These are phyloP conservation scores for Platalea minor DNA, from an alignment of 2,797 vertebrate species.

Conservation along the genomic window DNA sequence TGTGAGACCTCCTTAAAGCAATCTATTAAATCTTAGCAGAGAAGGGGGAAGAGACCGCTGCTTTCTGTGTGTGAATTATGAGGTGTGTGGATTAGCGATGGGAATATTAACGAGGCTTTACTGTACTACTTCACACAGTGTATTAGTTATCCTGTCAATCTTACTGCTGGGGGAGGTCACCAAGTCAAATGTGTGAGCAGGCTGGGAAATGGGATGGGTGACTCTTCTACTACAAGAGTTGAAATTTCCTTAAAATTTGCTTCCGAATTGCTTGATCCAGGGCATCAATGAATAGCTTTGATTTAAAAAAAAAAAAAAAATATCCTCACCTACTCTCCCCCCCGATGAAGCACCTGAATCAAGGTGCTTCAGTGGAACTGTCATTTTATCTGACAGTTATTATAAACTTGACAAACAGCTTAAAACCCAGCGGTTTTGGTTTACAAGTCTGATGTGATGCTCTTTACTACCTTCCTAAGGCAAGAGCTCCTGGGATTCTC, in stretches of 20 bases:
- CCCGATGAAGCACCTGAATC: background rate
- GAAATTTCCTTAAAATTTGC: background rate
- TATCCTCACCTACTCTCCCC: background rate
- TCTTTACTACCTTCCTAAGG: background rate
- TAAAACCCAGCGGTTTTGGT: background rate
- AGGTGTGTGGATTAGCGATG: slow-evolving; percentile 15
- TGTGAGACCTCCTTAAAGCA: slow-evolving; percentile 1
- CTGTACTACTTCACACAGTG: background rate
- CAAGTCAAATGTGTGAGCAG: background rate
- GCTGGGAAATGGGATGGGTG: background rate
- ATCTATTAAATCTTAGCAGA: background rate
- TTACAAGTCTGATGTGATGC: background rate
- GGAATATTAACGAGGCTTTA: slow-evolving; percentile 23
- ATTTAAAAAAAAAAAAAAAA: background rate
- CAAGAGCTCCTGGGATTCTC: background rate
- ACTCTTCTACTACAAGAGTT: background rate
- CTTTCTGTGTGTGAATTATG: slow-evolving; percentile 27
- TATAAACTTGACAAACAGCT: background rate
- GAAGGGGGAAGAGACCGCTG: background rate
- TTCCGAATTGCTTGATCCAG: background rate
- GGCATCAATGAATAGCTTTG: background rate
- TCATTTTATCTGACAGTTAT: background rate
- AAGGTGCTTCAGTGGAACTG: background rate
- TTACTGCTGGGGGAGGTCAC: background rate
- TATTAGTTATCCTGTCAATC: slow-evolving; percentile 13